Conservation (phyloP, 2,888 invertebrate species). For the Sinelater perroti region DNA sequence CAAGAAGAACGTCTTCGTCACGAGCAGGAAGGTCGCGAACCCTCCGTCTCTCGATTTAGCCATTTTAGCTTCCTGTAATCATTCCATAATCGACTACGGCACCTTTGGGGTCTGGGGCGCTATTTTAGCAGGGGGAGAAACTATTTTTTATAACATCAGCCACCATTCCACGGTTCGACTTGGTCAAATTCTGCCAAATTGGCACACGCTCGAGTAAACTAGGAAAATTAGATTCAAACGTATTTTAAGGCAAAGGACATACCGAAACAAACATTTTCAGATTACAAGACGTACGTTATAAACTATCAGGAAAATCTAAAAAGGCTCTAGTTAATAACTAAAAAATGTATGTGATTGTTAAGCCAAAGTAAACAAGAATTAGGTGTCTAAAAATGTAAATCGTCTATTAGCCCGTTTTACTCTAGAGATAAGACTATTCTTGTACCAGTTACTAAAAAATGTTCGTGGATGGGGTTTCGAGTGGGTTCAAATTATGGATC, state of each 20-base stretch:
- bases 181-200: slow-evolving; percentile 60
- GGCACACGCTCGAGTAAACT: slow-evolving; percentile 50
- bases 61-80: slow-evolving; percentile 63
- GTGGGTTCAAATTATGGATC: no score
- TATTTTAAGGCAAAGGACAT: background rate
- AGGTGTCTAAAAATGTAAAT: no score
- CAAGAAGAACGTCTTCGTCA: slow-evolving; percentile 58
- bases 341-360: background rate
- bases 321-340: background rate
- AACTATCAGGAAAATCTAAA: background rate
- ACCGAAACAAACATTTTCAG: background rate
- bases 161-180: slow-evolving; percentile 57
- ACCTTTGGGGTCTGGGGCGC: slow-evolving; percentile 65
- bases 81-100: slow-evolving; percentile 65
- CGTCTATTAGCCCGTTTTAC: no score
- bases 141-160: slow-evolving; percentile 60
- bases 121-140: slow-evolving; percentile 63
- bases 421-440: no score
- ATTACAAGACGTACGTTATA: background rate
- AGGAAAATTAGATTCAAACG: background rate
- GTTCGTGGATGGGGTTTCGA: background rate
- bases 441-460: background rate
- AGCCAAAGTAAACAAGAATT: background rate
- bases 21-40: slow-evolving; percentile 55
- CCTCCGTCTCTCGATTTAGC: slow-evolving; percentile 62